phyloP scores from a whole-genome alignment of 1,140 invertebrate genomes.

The Eurytemora carolleeae region DNA sequence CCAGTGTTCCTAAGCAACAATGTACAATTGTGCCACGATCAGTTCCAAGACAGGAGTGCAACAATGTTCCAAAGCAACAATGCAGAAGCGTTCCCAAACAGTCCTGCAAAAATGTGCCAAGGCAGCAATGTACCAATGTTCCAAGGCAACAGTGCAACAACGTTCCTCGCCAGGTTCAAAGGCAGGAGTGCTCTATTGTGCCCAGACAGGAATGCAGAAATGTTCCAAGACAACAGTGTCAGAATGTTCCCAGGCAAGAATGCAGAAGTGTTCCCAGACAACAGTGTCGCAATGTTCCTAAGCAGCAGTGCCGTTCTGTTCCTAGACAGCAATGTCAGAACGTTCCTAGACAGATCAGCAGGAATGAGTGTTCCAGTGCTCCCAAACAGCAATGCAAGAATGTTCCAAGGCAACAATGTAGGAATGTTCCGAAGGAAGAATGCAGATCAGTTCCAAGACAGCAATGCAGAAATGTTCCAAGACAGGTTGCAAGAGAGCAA shows the following conservation, averaged over 20 bases:
- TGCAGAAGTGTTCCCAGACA: not conserved
- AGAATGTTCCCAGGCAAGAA: not conserved
- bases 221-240: conserved; percentile 12
- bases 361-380: no score
- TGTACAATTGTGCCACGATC: not conserved
- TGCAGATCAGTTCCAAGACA: conserved; percentile 1
- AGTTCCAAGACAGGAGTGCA: conserved; percentile 8
- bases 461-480: conserved; percentile 8
- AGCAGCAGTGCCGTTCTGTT: conserved; percentile 8
- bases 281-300: conserved; percentile 9
- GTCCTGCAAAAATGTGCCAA: conserved; percentile 3
- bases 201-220: conserved; percentile 1
- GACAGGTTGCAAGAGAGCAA: conserved; percentile 3
- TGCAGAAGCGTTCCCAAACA: not conserved
- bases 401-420: no score
- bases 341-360: not conserved
- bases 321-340: conserved; percentile 11
- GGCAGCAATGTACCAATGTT: conserved; percentile 3
- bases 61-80: conserved; percentile 3
- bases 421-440: no score
- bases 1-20: conserved; percentile 6
- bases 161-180: conserved; percentile 1
- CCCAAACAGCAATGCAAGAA: conserved; percentile 12
- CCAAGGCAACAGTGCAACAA: not conserved
- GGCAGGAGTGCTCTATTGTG: not conserved